Percentiles rank a stretch among this genome's conserved stretches.
Evolutionary conservation across 2,113 vertebrate species (phyloP).

Genomic region (Sebastes schlegelii): DNA sequence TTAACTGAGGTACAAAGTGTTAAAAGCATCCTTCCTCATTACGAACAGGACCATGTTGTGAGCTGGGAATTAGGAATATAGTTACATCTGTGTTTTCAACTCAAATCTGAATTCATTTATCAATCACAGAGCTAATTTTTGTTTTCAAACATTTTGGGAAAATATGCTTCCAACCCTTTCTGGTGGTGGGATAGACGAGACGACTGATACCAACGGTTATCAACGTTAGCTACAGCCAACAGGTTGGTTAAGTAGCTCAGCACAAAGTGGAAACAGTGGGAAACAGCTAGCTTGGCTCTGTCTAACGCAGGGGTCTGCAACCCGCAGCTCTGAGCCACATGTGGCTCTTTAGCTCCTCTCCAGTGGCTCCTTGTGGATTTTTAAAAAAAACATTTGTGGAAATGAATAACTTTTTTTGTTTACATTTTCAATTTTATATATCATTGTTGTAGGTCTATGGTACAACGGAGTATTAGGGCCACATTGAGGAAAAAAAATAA

Average conservation of each 20-base stretch:
- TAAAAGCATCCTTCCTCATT: slow-evolving; percentile 15
- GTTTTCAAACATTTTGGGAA: neutral
- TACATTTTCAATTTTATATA: too few relatives aligned
- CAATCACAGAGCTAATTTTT: neutral
- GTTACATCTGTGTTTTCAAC: neutral
- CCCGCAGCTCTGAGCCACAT: too few relatives aligned
- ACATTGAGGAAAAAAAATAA: too few relatives aligned
- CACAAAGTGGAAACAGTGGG: too few relatives aligned
- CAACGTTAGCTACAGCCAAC: neutral
- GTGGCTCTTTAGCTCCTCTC: too few relatives aligned
- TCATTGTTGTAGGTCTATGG: too few relatives aligned
- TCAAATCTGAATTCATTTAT: neutral
- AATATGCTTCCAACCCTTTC: neutral
- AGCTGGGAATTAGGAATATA: slow-evolving; percentile 28
- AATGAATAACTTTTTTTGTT: too few relatives aligned
- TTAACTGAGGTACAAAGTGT: slow-evolving; percentile 51
- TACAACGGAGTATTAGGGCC: too few relatives aligned
- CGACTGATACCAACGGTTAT: neutral
- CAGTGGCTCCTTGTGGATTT: too few relatives aligned
- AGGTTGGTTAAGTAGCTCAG: neutral
- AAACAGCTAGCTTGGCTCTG: too few relatives aligned
- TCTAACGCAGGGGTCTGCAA: too few relatives aligned
- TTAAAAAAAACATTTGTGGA: too few relatives aligned
- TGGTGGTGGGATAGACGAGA: neutral
- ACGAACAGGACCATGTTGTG: slow-evolving; percentile 5